Evolutionary conservation across 2,888 invertebrate genomes (phyloP), one percentile per base, ranked within the genome.

Genomic region (Leptinotarsa juncta): DNA sequence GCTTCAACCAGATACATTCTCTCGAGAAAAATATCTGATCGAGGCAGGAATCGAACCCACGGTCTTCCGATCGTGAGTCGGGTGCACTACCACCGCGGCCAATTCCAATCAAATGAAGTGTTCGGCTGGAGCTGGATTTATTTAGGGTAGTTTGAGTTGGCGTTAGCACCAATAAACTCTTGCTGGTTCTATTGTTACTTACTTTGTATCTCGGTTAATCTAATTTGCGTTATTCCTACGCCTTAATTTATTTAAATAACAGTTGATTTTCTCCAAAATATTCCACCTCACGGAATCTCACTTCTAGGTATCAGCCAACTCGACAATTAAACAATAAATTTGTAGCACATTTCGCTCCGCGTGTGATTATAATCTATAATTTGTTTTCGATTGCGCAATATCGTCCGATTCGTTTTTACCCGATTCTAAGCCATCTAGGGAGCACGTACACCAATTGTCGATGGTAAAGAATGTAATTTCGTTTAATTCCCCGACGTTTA

Each of bases 401-500:
- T 57, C 18, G 42, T 42, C 49, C 48, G 51, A 49, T 71, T 51
- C 20, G 15, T 57, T 14, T 60, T 69, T 68, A 23, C 18, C 42
- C 32, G 23, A 57, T 60, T 49, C 42, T 66, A 73, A 67, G 60
- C 50, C 60, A 67, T 70, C 48, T 57, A 5, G 50, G 57, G 32
- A 70, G 57, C 73, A 67, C 70, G 70, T 67, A 70, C 57, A 57
- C 57, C 69, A 60, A 69, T 69, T 57, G 71, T 72, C 72, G 65
- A 65, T 67, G 66, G 51, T 73, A 70, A 70, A 73, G 70, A 75
- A 77, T 67, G 67, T 74, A 77, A 74, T 74, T 74, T 74, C 66
- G 60, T 62, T 72, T 73, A 73, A 76, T 72, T 72, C 67, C 20
- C 67, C 67, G 68, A 42, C 73, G 73, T 76, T 76, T 73, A 72